A percentile compares a stretch with the other conserved stretches of the same genome.
These are phyloP conservation scores for Trachurus trachurus DNA, from an alignment of 2,797 vertebrate genomes.

Conservation along the genomic window DNA sequence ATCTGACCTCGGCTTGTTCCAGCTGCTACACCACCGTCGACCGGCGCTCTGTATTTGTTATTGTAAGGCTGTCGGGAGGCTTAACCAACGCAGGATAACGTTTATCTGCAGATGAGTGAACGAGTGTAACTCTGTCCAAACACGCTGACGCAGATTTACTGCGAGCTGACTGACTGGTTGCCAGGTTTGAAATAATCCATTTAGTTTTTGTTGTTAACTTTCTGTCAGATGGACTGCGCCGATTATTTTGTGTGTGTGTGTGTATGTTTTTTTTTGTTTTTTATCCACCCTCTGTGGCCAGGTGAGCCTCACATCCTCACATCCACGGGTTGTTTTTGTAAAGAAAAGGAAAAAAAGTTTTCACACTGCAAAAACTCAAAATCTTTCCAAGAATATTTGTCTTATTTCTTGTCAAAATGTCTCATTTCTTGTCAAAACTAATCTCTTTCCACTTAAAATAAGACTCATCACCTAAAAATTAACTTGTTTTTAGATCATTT, in stretches of 20 bases:
- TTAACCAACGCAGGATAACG: constrained; percentile 15
- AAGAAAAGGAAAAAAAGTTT: neutral
- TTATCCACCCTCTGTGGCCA: neutral
- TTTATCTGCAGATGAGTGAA: constrained; percentile 37
- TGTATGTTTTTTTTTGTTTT: neutral
- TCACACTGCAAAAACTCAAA: too few relatives aligned
- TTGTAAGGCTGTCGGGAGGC: constrained; percentile 13
- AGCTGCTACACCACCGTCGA: constrained; percentile 29
- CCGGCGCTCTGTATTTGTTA: constrained; percentile 38
- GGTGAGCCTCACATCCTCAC: neutral
- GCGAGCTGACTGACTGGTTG: constrained; percentile 35
- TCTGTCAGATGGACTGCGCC: neutral
- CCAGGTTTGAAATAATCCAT: constrained; percentile 49
- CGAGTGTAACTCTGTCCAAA: constrained; percentile 30
- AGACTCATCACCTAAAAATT: too few relatives aligned
- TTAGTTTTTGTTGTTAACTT: constrained; percentile 10
- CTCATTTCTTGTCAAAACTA: too few relatives aligned
- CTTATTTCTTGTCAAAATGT: too few relatives aligned
- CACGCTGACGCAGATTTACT: constrained; percentile 39
- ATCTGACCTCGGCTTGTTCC: constrained; percentile 20
- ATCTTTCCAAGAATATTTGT: too few relatives aligned
- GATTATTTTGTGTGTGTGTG: too few relatives aligned
- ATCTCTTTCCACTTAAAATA: too few relatives aligned
- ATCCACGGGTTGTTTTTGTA: neutral
- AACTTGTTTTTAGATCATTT: too few relatives aligned